Conservation (phyloP, 1,140 invertebrate species). For the Diorhabda sublineata region DNA sequence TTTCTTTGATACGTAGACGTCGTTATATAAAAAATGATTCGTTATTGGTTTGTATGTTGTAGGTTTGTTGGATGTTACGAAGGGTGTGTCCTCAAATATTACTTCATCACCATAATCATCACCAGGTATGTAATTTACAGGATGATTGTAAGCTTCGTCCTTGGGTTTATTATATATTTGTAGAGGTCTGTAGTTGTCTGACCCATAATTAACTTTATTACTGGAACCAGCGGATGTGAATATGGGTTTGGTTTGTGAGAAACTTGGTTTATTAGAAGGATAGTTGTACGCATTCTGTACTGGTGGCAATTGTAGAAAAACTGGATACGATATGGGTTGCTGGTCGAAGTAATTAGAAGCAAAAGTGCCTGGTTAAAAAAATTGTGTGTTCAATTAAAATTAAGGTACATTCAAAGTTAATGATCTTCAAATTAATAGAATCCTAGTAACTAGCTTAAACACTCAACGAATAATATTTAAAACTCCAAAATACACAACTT, state of each 20-base stretch:
- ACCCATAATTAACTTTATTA: not conserved
- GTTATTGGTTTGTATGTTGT: constrained; percentile 30
- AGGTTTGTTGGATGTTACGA: constrained; percentile 29
- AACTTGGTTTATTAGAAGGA: not conserved
- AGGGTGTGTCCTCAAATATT: constrained; percentile 35
- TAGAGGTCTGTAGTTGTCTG: not conserved
- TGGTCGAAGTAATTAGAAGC: not conserved
- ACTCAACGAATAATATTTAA: too few relatives aligned
- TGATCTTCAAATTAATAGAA: too few relatives aligned
- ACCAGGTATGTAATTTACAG: not conserved
- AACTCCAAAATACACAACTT: too few relatives aligned
- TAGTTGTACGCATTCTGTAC: not conserved
- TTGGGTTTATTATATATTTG: not conserved
- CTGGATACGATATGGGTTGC: not conserved
- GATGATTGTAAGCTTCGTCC: not conserved
- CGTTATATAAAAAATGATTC: constrained; percentile 17
- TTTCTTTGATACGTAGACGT: constrained; percentile 6
- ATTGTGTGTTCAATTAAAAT: not conserved
- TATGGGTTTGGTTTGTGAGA: not conserved
- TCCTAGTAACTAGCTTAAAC: too few relatives aligned
- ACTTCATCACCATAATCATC: constrained; percentile 10
- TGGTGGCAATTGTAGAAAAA: not conserved
- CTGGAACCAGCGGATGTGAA: not conserved
- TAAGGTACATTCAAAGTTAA: too few relatives aligned
- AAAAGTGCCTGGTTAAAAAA: not conserved